Conservation (phyloP, 2,797 vertebrate species). For the Fundulus diaphanus region DNA sequence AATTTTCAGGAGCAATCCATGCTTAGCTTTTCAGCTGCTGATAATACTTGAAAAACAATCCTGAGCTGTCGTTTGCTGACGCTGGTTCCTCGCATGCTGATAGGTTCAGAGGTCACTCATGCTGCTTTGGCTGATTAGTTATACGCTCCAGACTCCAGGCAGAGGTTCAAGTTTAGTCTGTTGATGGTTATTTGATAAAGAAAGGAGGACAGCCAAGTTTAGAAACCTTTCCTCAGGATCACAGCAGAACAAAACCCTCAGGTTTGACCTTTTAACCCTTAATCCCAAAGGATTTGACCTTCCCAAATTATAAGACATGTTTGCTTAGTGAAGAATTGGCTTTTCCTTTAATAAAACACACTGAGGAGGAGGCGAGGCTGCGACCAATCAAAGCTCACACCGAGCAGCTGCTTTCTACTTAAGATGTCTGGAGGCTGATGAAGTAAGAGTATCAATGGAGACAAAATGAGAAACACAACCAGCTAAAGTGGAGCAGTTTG, state of each 20-base stretch:
- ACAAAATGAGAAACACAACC: constrained; percentile 21
- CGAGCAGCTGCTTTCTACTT: constrained; percentile 23
- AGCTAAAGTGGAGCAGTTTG: constrained; percentile 51
- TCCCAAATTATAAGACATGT: background rate
- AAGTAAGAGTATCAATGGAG: constrained; percentile 12
- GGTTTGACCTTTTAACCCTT: too few species aligned
- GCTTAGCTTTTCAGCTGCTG: too few species aligned
- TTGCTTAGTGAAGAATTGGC: constrained; percentile 7
- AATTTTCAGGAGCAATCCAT: too few species aligned
- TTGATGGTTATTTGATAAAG: background rate
- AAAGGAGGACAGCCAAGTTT: background rate
- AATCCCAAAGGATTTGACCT: background rate
- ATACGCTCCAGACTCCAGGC: background rate
- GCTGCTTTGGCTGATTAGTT: too few species aligned
- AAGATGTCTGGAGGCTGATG: constrained; percentile 24
- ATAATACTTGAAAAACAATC: too few species aligned
- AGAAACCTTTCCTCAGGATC: background rate
- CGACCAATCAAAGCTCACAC: constrained; percentile 18
- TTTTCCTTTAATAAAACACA: constrained; percentile 1
- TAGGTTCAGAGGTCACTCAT: too few species aligned
- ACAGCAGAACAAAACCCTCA: background rate
- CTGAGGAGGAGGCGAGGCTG: background rate
- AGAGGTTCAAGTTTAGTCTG: background rate
- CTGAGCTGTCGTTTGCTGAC: too few species aligned
- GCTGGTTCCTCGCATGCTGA: too few species aligned